phyloP scores from a whole-genome alignment of 23 tunicate genomes.

The Oikopleura dioica region DNA sequence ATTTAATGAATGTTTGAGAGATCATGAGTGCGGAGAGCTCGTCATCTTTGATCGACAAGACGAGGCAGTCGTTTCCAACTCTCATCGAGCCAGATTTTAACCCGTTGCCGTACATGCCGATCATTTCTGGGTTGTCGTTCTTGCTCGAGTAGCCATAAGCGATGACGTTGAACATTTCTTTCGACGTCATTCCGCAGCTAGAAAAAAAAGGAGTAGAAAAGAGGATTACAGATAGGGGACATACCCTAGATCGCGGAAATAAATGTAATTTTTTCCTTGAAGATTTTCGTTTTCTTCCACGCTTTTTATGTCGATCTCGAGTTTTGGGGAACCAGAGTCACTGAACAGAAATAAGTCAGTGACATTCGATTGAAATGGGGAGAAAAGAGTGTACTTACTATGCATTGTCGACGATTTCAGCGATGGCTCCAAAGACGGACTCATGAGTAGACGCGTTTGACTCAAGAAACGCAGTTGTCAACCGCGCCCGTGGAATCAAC shows the following conservation, averaged over 20 bases:
- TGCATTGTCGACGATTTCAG: constrained; percentile 89
- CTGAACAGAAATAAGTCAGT: neutral
- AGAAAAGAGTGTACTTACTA: constrained; percentile 5
- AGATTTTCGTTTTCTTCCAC: neutral
- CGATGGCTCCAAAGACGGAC: constrained; percentile 89
- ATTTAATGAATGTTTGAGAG: neutral
- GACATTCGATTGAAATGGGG: neutral
- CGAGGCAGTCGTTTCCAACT: neutral
- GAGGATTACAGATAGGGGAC: no score
- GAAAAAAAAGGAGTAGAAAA: neutral
- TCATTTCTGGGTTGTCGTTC: neutral
- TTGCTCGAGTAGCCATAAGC: constrained; percentile 4
- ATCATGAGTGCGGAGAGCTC: constrained; percentile 5
- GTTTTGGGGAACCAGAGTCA: neutral
- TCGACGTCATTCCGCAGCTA: neutral
- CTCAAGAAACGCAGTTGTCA: neutral
- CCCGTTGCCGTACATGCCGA: constrained; percentile 12
- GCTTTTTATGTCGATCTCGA: neutral
- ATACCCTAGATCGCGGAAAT: constrained; percentile 5
- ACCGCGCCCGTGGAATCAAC: constrained; percentile 3
- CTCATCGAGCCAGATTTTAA: constrained; percentile 5
- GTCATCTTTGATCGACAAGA: neutral
- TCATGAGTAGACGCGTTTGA: constrained; percentile 46
- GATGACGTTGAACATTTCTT: constrained; percentile 1
- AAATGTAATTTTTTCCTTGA: neutral